Evolutionary conservation across 2,888 invertebrate genomes (phyloP).

Genomic region (Amphiduros pacificus): DNA sequence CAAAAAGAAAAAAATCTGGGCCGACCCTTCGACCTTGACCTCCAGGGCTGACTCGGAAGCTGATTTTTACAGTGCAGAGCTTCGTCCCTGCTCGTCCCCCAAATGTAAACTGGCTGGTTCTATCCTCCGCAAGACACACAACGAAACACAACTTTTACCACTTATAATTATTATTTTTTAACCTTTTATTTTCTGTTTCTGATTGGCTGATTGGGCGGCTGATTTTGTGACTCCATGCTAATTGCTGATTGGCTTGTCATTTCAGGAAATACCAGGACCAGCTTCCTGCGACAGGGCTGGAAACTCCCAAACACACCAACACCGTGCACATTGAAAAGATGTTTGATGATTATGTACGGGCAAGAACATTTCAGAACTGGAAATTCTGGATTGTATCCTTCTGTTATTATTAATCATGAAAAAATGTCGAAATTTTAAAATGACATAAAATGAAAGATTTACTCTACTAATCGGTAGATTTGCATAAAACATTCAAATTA

Average conservation of each 20-base stretch:
- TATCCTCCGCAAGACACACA: too few species aligned
- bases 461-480: too few species aligned
- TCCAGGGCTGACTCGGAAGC: too few species aligned
- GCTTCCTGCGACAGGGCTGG: not conserved
- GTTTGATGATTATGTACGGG: constrained; percentile 87
- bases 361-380: constrained; percentile 87
- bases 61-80: too few species aligned
- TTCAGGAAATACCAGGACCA: not conserved
- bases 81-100: too few species aligned
- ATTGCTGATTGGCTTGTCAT: not conserved
- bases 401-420: not conserved
- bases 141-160: not conserved
- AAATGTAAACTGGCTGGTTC: too few species aligned
- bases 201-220: not conserved
- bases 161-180: not conserved
- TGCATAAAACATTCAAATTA: too few species aligned
- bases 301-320: constrained; percentile 72
- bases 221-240: not conserved
- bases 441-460: too few species aligned
- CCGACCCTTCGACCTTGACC: too few species aligned
- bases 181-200: not conserved
- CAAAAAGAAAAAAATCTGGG: too few species aligned
- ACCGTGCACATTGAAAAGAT: constrained; percentile 78
- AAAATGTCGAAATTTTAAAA: too few species aligned
- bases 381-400: constrained; percentile 90